Evolutionary conservation across 53 echinoderm and acorn worm species (phyloP), one percentile per base, ranked within the genome.

Genomic region (Temnopleurus reevesii): DNA sequence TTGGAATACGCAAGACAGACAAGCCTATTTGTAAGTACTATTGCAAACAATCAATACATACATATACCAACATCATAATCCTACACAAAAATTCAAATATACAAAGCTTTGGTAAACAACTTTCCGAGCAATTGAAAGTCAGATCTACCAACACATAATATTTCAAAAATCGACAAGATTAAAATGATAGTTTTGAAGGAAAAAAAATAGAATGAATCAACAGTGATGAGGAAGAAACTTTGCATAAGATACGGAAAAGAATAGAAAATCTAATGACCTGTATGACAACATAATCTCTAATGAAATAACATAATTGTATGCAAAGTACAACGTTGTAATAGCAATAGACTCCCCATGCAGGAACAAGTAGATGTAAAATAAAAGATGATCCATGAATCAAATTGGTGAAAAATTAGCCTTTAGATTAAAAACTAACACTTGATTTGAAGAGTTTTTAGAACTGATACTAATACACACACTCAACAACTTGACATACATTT

Each of bases 21-120:
- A 87, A 38, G 36, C 88, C 83, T 66, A 87, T 33, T 56, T 35
- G 46, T 85, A 66, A 87, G 65, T 87, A 87, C 88, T 87, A 87
- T 87, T 87, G 88, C 88, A 55, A 83, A 79, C 27, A 79, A 79
- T 71, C 71, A 71, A 79, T 27, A 79, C 46, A 79, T 26, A 49
- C 0, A 12, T 15, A 47, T 49, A 47, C 79, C 79, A 49, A 38
- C 30, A 29, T 64, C 64, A 6, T 31, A 23, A 79, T 79, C 49
- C 79, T 79, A 79, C 79, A 79, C 26, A n/a, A 24, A 77, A 77
- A n/a, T 0, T 47, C 13, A 12, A 77, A 79, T 47, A 47, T 15
- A 49, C 46, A 77, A 47, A 15, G 51, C 46, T 79, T 79, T 79
- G 79, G 79, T 79, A 23, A 79, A 79, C n/a, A 29, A 46, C 49